Evolutionary conservation across 2,888 invertebrate species (phyloP).

Genomic region (Vanessa cardui): DNA sequence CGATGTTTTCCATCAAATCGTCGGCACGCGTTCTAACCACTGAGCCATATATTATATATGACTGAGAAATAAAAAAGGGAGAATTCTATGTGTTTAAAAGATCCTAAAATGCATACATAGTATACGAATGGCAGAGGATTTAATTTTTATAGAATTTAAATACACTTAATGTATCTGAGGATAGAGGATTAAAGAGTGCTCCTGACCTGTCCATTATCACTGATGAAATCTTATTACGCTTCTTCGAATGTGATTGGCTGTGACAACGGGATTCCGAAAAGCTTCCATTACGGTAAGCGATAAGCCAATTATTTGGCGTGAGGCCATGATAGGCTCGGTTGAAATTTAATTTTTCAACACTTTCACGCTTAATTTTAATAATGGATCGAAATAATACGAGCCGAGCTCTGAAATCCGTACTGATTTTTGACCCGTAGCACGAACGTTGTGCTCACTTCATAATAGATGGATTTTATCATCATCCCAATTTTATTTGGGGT

Average conservation of each 20-base stretch:
- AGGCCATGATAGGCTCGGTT: slow-evolving; percentile 45
- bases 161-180: background rate
- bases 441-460: background rate
- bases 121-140: too few species aligned
- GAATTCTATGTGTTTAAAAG: too few species aligned
- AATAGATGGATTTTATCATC: background rate
- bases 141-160: too few species aligned
- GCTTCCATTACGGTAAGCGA: slow-evolving; percentile 48
- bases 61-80: too few species aligned
- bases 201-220: slow-evolving; percentile 2
- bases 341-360: slow-evolving; percentile 52
- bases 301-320: slow-evolving; percentile 48
- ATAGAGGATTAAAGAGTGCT: background rate
- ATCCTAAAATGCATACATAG: too few species aligned
- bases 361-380: slow-evolving; percentile 45
- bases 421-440: background rate
- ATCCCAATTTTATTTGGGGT: too few species aligned
- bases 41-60: too few species aligned
- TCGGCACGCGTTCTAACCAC: too few species aligned
- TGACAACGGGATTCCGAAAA: slow-evolving; percentile 41
- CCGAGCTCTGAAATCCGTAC: slow-evolving; percentile 17
- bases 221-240: slow-evolving; percentile 19
- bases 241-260: slow-evolving; percentile 43
- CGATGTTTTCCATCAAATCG: too few species aligned
- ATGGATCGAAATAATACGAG: slow-evolving; percentile 43